Base-by-base conservation (phyloP, 2,113 vertebrate genomes). In the Oncorhynchus nerka region DNA sequence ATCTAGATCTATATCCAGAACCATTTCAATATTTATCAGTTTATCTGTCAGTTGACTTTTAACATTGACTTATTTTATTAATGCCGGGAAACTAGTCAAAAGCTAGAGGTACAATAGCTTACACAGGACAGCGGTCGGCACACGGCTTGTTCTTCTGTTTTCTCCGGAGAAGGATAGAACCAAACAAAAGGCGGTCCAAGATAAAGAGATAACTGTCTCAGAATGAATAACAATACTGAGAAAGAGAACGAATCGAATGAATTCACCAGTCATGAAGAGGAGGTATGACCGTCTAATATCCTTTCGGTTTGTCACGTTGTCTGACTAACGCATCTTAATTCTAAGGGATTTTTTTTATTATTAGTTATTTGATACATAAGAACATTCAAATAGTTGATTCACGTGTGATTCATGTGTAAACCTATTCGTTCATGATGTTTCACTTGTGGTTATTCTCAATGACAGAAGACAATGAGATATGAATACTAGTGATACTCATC, bases 211-310 rank as follows among this genome's bases (percentile, higher is more conserved):
- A 82, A 71, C 75, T 73, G 77, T 39, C 77, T 85, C 88, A 91
- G 78, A 72, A 93, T 92, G 91, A 94, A 92, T 83, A 90, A 79
- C 89, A 92, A 76, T 84, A 75, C 15, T 75, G 93, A 94, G 82
- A 93, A 93, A 20, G 92, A 93, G 19, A 93, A 77, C 80, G 93
- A 94, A 70, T 79, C 57, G 45, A 92, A 83, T 76, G 93, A 94
- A 81, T 94, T 91, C 85, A 89, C 83, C 88, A 92, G 81, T 87
- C 83, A 92, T 75, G 93, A 94, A 78, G 93, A 94, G 75, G 92
- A 94, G 92, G 93, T 94, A 88, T 80, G 79, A 28, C n/a, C 13
- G 28, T 45, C 55, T 59, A n/a, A 20, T 45, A 45, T 24, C 19
- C 48, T 39, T 39, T 39, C 6, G 34, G 34, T 39, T 39, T 39